A percentile compares a stretch with the other conserved stretches of the same genome.
Evolutionary conservation across 2,797 vertebrate genomes (phyloP).

Genomic region (Coccyzus lansbergi): DNA sequence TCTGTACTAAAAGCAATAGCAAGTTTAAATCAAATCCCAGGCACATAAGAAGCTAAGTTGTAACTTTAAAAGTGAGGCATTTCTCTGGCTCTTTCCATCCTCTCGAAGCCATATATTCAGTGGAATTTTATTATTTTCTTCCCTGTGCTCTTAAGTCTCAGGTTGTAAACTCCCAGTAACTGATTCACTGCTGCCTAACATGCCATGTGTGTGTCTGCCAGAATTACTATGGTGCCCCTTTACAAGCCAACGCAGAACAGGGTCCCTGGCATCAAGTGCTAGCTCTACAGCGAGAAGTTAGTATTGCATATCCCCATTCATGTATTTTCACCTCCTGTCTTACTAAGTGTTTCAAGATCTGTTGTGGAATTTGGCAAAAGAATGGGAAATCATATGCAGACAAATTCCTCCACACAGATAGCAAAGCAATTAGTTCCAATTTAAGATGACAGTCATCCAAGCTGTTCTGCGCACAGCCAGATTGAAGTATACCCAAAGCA

Average conservation of each 20-base stretch:
- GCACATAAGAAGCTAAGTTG: neutral
- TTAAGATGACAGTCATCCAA: neutral
- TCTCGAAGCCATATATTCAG: neutral
- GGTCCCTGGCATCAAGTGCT: neutral
- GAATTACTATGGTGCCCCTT: neutral
- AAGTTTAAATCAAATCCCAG: neutral
- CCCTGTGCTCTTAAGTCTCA: neutral
- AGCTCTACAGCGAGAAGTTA: neutral
- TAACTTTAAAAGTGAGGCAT: neutral
- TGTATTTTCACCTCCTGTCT: neutral
- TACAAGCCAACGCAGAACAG: neutral
- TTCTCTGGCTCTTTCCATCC: neutral
- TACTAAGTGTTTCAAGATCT: neutral
- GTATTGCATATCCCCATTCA: neutral
- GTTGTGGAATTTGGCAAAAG: neutral
- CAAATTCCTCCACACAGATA: neutral
- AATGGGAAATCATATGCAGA: rapidly evolving
- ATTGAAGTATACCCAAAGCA: neutral
- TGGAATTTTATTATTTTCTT: neutral
- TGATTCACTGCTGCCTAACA: neutral
- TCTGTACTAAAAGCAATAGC: neutral
- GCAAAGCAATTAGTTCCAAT: neutral
- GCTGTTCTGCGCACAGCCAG: neutral
- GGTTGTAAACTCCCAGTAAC: neutral
- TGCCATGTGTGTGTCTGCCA: neutral